Base-by-base conservation (phyloP, 92 coral and sea anemone genomes). In the Montipora capitata region DNA sequence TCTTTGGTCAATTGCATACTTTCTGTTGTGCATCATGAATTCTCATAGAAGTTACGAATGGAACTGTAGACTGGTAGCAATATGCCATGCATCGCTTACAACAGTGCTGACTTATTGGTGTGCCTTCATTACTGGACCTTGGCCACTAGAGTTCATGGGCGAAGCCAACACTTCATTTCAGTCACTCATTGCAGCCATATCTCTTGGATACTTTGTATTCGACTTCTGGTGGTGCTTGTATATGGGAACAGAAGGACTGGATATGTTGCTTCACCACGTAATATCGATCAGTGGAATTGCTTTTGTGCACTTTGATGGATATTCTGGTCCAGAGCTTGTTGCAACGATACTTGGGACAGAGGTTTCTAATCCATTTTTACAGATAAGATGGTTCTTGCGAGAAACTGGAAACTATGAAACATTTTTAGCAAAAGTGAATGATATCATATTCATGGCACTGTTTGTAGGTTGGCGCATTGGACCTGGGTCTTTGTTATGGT, bases 291-390 rank as follows among this genome's bases (percentile, higher is more conserved):
- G 75, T 40, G 92, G 95, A 20, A 45, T 94, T 64, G 89, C 63
- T 4, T 92, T 79, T 62, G 89, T 93, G 5, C 74, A 96, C 12
- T 80, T 69, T 51, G 64, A 88, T 66, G 96, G 93, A 8, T 81
- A 78, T 2, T 97, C 98, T 0, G 99, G 99, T 58, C 82, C 99
- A 0, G 98, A 97, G 68, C 92, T 96, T n/a, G 85, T 87, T 45
- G 99, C 98, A 14, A 89, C 96, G 16, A 84, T 96, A 86, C 93
- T 97, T 89, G 99, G 99, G 64, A 88, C 98, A 27, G 99, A 97
- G 67, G 81, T 97, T 52, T 94, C 98, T 3, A 97, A 97, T 86
- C 99, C 99, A 5, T 90, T 94, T 71, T 94, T 97, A 43, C 99
- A 97, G 69, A 4, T 97, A 13, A 85, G 99, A 52, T 97, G 99